These are phyloP conservation scores for Calosoma granatense DNA, from an alignment of 1,140 invertebrate species.

Conservation along the genomic window DNA sequence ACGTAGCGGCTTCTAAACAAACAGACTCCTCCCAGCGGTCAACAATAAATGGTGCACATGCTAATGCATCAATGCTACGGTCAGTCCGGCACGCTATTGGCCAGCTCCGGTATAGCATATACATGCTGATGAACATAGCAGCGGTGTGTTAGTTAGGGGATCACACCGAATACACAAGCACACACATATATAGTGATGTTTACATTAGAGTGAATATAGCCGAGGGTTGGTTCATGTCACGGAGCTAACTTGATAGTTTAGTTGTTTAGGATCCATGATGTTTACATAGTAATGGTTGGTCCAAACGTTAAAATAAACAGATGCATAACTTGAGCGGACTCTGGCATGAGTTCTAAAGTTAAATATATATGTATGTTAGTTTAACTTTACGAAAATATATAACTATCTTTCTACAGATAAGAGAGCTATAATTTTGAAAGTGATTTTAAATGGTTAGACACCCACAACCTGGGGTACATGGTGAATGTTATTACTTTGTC, in stretches of 20 bases:
- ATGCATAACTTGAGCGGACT: no score
- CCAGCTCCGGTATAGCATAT: not conserved
- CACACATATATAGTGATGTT: not conserved
- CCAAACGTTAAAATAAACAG: not conserved
- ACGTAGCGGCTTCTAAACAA: not conserved
- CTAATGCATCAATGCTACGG: no score
- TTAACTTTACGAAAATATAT: not conserved
- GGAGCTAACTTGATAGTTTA: not conserved
- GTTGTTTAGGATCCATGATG: not conserved
- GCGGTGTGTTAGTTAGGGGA: no score
- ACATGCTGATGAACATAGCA: no score
- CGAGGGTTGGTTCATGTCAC: not conserved
- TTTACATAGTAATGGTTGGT: not conserved
- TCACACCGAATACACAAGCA: no score
- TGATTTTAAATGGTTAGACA: not conserved
- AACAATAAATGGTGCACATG: not conserved
- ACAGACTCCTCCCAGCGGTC: not conserved
- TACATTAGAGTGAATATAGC: not conserved
- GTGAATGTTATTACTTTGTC: not conserved
- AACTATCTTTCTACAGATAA: not conserved
- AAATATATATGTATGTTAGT: no score
- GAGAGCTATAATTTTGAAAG: not conserved
- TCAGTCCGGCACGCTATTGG: no score
- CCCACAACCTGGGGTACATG: not conserved
- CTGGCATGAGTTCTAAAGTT: no score